A percentile compares a stretch with the other conserved stretches of the same genome.
These are phyloP conservation scores for Anthoscopus minutus DNA, from an alignment of 2,113 vertebrate species.

Conservation along the genomic window DNA sequence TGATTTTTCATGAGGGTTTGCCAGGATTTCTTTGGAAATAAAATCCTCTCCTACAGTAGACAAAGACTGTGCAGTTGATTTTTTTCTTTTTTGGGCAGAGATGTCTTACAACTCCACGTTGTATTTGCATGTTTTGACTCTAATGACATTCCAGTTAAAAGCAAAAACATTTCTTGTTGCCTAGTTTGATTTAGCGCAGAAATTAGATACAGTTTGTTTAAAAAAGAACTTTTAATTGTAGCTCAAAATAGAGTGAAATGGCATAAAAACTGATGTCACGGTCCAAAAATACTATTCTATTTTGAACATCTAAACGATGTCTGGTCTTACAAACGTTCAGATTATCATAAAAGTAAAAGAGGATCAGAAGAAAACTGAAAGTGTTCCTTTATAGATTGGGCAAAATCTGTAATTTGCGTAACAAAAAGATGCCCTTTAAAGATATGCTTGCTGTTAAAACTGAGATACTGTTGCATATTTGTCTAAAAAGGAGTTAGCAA, in stretches of 20 bases:
- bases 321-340: conserved; percentile 33
- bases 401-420: conserved; percentile 17
- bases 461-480: neutral
- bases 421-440: conserved; percentile 30
- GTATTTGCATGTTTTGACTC: conserved; percentile 11
- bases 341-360: conserved; percentile 42
- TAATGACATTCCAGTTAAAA: conserved; percentile 50
- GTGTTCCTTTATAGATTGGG: conserved; percentile 25
- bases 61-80: neutral
- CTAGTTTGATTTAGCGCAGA: conserved; percentile 46
- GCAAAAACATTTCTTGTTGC: conserved; percentile 20
- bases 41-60: neutral
- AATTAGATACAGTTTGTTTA: conserved; percentile 55
- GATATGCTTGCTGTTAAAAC: neutral
- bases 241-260: conserved; percentile 54
- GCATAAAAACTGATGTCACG: conserved; percentile 54
- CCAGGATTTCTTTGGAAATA: neutral
- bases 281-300: conserved; percentile 44
- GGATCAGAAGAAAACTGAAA: conserved; percentile 18
- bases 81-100: neutral
- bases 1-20: neutral
- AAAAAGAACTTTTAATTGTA: conserved; percentile 52
- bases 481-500: neutral
- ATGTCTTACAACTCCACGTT: neutral
- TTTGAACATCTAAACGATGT: conserved; percentile 41